Evolutionary conservation across 2,113 vertebrate genomes (phyloP).

Genomic region (Pygoscelis antarcticus): DNA sequence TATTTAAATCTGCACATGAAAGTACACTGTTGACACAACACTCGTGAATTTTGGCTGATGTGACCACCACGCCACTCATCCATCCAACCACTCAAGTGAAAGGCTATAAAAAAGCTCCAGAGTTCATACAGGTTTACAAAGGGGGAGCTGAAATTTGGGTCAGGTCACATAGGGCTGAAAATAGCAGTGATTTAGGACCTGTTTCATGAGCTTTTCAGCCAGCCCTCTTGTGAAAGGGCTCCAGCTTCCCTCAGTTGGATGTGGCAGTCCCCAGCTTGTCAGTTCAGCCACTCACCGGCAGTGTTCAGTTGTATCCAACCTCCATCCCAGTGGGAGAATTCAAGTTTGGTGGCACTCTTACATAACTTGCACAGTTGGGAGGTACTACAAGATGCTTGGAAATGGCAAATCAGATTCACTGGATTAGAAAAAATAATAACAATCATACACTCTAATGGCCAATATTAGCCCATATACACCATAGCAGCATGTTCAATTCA

Average conservation of each 20-base stretch:
- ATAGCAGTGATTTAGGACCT: background rate
- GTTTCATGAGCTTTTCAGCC: background rate
- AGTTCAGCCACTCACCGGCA: background rate
- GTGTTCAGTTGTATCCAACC: background rate
- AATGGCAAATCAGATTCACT: background rate
- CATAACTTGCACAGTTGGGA: fast-evolving
- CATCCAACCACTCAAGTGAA: background rate
- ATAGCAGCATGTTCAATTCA: background rate
- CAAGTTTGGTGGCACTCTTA: background rate
- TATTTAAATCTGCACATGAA: background rate
- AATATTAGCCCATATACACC: background rate
- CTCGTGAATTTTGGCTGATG: background rate
- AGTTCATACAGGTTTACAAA: background rate
- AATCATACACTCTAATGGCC: background rate
- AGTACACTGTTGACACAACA: background rate
- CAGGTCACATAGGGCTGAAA: background rate
- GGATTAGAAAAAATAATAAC: background rate
- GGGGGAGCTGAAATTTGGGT: background rate
- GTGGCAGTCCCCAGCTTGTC: background rate
- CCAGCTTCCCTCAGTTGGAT: background rate
- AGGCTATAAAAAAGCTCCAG: background rate
- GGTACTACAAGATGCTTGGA: background rate
- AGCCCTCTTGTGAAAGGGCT: background rate
- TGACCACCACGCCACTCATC: background rate
- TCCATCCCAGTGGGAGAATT: background rate